Conservation (phyloP, 2,888 invertebrate species). For the Falcaria lacertinaria region DNA sequence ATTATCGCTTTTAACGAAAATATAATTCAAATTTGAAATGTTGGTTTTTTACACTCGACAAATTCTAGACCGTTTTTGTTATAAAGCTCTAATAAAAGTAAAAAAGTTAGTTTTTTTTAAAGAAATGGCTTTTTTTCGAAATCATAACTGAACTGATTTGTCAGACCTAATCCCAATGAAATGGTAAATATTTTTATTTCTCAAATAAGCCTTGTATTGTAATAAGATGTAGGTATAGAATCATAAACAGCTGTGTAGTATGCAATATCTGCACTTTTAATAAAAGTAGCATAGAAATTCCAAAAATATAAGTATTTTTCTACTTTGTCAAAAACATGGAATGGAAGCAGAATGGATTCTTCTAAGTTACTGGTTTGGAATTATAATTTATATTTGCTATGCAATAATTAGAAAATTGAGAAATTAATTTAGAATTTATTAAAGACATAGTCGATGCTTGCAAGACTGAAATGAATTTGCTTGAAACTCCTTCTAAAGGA, state of each 20-base stretch:
- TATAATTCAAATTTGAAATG: too few species aligned
- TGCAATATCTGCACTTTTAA: slow-evolving; percentile 21
- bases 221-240: background rate
- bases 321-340: slow-evolving; percentile 15
- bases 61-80: too few species aligned
- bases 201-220: slow-evolving; percentile 4
- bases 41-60: too few species aligned
- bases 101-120: too few species aligned
- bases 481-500: slow-evolving; percentile 66
- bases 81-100: too few species aligned
- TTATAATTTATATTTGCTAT: slow-evolving; percentile 1
- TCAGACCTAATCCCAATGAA: too few species aligned
- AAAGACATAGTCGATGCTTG: slow-evolving; percentile 60
- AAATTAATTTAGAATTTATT: slow-evolving; percentile 25
- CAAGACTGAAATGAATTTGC: slow-evolving; percentile 63
- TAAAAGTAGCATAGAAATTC: slow-evolving; percentile 5
- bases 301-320: slow-evolving; percentile 30
- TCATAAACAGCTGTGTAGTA: slow-evolving; percentile 7
- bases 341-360: background rate
- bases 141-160: too few species aligned
- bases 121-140: too few species aligned
- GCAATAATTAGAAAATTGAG: slow-evolving; percentile 3
- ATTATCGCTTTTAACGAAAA: too few species aligned
- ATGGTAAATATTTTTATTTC: slow-evolving; percentile 14
- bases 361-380: background rate